Evolutionary conservation across 1,140 invertebrate species (phyloP).

Genomic region (Cephus cinctus): DNA sequence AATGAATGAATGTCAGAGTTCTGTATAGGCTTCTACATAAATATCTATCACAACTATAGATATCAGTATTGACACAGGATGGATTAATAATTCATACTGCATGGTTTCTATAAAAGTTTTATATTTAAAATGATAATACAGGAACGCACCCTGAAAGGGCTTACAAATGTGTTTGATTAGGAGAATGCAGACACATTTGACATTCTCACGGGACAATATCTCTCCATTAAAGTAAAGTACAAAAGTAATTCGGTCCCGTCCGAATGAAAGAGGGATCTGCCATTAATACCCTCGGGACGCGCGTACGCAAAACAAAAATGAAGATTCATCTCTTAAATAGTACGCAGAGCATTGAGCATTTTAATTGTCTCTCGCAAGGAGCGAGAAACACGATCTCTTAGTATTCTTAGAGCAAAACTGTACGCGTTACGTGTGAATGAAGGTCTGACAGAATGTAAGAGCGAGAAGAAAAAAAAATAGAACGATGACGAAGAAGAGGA

Average conservation of each 20-base stretch:
- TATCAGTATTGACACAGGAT: background rate
- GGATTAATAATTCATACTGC: background rate
- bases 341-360: no score
- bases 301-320: background rate
- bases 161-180: slow-evolving; percentile 28
- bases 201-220: background rate
- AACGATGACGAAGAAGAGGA: no score
- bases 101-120: slow-evolving; percentile 16
- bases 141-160: slow-evolving; percentile 27
- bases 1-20: background rate
- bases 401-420: background rate
- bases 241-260: background rate
- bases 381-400: no score
- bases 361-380: no score
- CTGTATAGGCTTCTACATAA: background rate
- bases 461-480: no score
- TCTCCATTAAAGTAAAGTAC: background rate
- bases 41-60: background rate
- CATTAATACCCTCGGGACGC: background rate
- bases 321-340: no score
- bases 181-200: slow-evolving; percentile 12
- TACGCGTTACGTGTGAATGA: background rate
- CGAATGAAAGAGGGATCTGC: background rate
- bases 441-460: no score
- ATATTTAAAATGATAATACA: slow-evolving; percentile 27